Base-by-base conservation (phyloP, 64 coral and sea anemone species). In the Stichodactyla mertensii region DNA sequence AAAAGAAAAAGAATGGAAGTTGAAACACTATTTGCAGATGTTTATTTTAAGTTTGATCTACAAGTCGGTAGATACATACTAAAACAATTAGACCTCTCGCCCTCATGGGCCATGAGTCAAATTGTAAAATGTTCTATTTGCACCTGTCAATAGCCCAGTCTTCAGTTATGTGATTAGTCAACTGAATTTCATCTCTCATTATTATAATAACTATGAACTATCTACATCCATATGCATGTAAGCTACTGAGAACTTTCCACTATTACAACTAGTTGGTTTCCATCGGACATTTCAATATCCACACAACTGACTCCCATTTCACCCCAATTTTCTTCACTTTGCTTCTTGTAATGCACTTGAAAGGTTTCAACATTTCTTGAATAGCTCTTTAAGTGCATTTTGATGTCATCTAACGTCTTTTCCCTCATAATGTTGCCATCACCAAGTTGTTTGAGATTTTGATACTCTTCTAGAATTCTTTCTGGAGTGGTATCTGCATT, bases 261-360 rank as follows among this genome's bases (percentile, higher is more conserved):
- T 55, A 85, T 85, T 54, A 85, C 83, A 58, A 62, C 55, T 20
- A 85, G 55, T 11, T 85, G 57, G 57, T 85, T 85, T 31, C 27
- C 56, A 45, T 62, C 83, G 52, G 83, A 16, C 27, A 45, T 61
- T 26, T 57, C 60, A 26, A 85, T 12, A 51, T 85, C 53, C 5
- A 27, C 0, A 51, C 55, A 27, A 85, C 19, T 27, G 22, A 57
- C 80, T 27, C 18, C 6, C 24, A 60, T 4, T 16, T 87, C 57
- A 57, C 55, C 67, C 85, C 90, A 92, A 10, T 92, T 92, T 79
- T 85, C 57, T 83, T 92, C 85, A 51, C 69, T 92, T 71, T 92
- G 85, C 16, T 87, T 92, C 77, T 71, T 92, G 86, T 87, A 87
- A 52, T 87, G 80, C 31, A 80, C 82, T 61, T 86, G 74, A 77